Evolutionary conservation across 92 coral and sea anemone species (phyloP).

Genomic region (Palythoa grandis): DNA sequence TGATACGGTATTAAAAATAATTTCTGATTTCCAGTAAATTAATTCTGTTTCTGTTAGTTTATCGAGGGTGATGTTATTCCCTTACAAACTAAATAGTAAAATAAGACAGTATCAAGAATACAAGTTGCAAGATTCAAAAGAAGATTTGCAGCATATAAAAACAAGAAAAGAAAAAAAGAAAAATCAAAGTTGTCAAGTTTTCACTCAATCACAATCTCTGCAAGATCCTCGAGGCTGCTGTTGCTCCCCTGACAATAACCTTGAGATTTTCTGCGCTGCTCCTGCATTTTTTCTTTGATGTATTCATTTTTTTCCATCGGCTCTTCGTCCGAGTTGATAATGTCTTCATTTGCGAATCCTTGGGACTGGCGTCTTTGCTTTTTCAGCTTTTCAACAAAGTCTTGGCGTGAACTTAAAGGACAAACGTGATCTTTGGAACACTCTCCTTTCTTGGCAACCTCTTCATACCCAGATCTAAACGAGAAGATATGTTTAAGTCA

Average conservation of each 20-base stretch:
- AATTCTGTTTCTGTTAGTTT: too few species aligned
- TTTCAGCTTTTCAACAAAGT: neutral
- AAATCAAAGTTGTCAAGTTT: neutral
- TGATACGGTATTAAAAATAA: too few species aligned
- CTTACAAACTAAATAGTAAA: too few species aligned
- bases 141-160: neutral
- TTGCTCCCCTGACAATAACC: neutral
- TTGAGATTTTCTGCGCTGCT: conserved; percentile 13
- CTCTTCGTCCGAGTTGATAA: conserved; percentile 13
- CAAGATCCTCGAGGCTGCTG: neutral
- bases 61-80: neutral
- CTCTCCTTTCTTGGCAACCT: neutral
- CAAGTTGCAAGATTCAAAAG: neutral
- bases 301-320: neutral
- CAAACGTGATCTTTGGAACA: neutral
- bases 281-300: neutral
- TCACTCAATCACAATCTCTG: neutral
- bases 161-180: neutral
- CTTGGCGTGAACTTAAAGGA: neutral
- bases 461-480: too few species aligned
- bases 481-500: too few species aligned
- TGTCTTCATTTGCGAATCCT: conserved; percentile 4
- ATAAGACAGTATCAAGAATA: neutral
- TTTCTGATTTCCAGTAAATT: too few species aligned
- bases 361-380: conserved; percentile 20